These are phyloP conservation scores for Stegodyphus dumicola DNA, from an alignment of 1,140 invertebrate species.

Conservation along the genomic window DNA sequence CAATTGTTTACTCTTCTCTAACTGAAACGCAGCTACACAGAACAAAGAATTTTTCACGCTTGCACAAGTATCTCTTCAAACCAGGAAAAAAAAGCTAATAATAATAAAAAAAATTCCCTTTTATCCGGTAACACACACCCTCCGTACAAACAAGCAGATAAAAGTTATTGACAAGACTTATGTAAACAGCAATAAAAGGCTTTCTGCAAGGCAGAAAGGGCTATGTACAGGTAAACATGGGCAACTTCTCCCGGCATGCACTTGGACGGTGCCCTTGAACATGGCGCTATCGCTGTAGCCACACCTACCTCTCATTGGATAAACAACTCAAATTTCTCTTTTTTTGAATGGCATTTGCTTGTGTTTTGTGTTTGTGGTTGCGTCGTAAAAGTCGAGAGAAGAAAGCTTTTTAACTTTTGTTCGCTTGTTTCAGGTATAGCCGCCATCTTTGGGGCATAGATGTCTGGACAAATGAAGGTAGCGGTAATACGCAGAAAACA, in stretches of 20 bases:
- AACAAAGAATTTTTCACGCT: background rate
- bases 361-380: conserved; percentile 41
- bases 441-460: conserved; percentile 27
- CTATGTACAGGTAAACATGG: conserved; percentile 59
- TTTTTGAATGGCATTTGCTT: conserved; percentile 56
- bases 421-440: background rate
- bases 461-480: background rate
- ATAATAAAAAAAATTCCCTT: conserved; percentile 28
- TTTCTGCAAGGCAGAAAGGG: conserved; percentile 37
- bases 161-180: conserved; percentile 60
- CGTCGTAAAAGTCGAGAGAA: conserved; percentile 37
- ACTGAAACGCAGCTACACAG: background rate
- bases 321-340: conserved; percentile 59
- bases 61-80: background rate
- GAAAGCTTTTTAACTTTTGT: conserved; percentile 6
- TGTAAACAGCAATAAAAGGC: conserved; percentile 60
- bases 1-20: conserved; percentile 11
- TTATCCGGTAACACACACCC: conserved; percentile 46
- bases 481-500: too few species aligned
- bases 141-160: conserved; percentile 53
- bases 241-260: conserved; percentile 54
- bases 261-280: conserved; percentile 44
- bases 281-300: conserved; percentile 45
- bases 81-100: conserved; percentile 18
- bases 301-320: conserved; percentile 59